Conservation (phyloP, 92 coral and sea anemone genomes). For the Nematostella vectensis region DNA sequence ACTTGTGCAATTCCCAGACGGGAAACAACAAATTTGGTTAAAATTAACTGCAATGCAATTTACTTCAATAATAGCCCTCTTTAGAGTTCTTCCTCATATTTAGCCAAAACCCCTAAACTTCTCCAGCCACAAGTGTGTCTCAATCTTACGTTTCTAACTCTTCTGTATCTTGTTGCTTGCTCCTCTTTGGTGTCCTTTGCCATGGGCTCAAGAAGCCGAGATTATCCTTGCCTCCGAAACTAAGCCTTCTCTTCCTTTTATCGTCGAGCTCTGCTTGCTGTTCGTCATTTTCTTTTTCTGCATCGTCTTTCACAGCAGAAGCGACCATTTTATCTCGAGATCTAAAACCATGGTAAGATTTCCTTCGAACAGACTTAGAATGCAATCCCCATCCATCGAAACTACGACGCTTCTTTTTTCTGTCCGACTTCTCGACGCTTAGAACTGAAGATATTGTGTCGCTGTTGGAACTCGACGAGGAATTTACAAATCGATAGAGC, state of each 20-base stretch:
- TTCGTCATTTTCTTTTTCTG: neutral
- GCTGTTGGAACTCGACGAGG: constrained; percentile 6
- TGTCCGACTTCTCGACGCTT: constrained; percentile 10
- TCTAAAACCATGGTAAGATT: constrained; percentile 19
- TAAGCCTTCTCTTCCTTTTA: neutral
- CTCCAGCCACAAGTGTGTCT: too few relatives aligned
- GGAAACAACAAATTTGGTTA: too few relatives aligned
- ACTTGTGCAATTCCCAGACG: too few relatives aligned
- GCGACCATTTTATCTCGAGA: constrained; percentile 7
- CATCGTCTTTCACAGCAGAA: neutral
- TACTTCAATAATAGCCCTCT: too few relatives aligned
- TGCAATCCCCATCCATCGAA: constrained; percentile 20
- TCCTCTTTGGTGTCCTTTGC: too few relatives aligned
- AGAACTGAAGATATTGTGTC: constrained; percentile 5
- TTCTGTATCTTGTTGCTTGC: too few relatives aligned
- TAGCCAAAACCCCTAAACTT: too few relatives aligned
- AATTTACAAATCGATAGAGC: constrained; percentile 50
- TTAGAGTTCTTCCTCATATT: too few relatives aligned
- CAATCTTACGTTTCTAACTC: too few relatives aligned
- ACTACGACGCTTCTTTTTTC: constrained; percentile 28
- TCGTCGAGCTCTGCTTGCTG: neutral
- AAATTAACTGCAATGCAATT: too few relatives aligned
- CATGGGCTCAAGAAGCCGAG: too few relatives aligned
- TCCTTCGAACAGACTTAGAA: constrained; percentile 25
- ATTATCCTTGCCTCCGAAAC: neutral